Base-by-base conservation (phyloP, 2,888 invertebrate species). In the Spodoptera exigua region DNA sequence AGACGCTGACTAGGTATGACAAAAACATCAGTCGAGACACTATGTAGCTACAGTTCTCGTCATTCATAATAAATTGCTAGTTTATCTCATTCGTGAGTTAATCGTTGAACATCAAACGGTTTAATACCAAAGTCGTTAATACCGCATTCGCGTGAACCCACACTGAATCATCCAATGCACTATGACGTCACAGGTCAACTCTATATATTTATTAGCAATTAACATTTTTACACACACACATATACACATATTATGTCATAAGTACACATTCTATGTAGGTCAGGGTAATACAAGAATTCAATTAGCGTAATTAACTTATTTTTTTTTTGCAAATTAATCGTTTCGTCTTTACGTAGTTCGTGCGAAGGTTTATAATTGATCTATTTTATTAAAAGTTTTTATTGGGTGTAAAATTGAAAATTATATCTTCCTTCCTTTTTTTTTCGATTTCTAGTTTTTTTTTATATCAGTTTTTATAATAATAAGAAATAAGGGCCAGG, bases 151-250 rank as follows among this genome's bases (percentile, higher is more conserved):
- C 75, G 62, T 67, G 45, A 18, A 46, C 53, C 58, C 65, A 61
- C 61, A 65, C 56, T 80, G 78, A 81, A 61, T 79, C 83, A 81
- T 72, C 60, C 61, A 72, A 61, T 41, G 40, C 35, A 36, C 44
- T 78, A 74, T 82, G 49, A 61, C 56, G 80, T 83, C 81, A 81
- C 76, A 79, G 85, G 81, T 86, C 82, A 80, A 74, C 51, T 58
- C 45, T 48, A 53, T 43, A 66, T 59, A 64, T 57, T 61, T 65
- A 65, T 58, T 65, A 2, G 58, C 59, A 67, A 74, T 80, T 74
- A 74, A 76, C 61, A 67, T 70, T 74, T 76, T 75, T 69, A 67
- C 27, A 27, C 7, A 27, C 7, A 18, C 2, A 3, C 3, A 18
- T 2, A 3, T 18, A 62, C 35, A 48, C 36, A 51, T 35, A 47